Base-by-base conservation (phyloP, 1,140 invertebrate species). In the Lasaia peninsularis region DNA sequence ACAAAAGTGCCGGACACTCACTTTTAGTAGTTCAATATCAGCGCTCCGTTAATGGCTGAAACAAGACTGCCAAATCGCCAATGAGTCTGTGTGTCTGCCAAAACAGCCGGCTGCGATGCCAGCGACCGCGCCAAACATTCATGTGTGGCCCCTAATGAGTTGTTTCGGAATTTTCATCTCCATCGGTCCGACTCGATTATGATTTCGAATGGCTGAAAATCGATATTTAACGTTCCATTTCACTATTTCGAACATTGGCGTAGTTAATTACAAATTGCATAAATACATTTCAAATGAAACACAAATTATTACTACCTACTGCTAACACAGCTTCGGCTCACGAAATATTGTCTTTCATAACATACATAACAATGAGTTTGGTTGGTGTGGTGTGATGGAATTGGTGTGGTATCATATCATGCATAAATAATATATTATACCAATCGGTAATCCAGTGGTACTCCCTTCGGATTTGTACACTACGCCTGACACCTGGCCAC, bases 11-110 rank as follows among this genome's bases (percentile, higher is more conserved):
- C 9, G 37, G 37, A 44, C 37, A 18, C 37, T 44, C 37, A 20
- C 37, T 44, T 44, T 44, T 20, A 44, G 37, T 44, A 44, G 37
- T 44, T 44, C 37, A 44, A 44, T 62, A 70, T 73, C 71, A 71
- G 70, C 70, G 58, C 58, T 69, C 49, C 58, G 56, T 58, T 73
- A 73, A 73, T 66, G 61, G 65, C 18, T 31, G 21, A 56, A 12
- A 55, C 57, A 66, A 64, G 66, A 64, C 53, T 71, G 72, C 72
- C 72, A 74, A 74, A 74, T 69, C 63, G 67, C 44, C 66, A 52
- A 62, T 69, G 62, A 63, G 56, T 70, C 32, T 44, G 40, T 52
- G 65, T 64, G 67, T 65, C 62, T 67, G 62, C 65, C 70, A 69
- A 70, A 68, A 72, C 58, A 68, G 63, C 58, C n/a, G 52, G 55